phyloP scores from a whole-genome alignment of 2,797 vertebrate species.

The Bucorvus abyssinicus region DNA sequence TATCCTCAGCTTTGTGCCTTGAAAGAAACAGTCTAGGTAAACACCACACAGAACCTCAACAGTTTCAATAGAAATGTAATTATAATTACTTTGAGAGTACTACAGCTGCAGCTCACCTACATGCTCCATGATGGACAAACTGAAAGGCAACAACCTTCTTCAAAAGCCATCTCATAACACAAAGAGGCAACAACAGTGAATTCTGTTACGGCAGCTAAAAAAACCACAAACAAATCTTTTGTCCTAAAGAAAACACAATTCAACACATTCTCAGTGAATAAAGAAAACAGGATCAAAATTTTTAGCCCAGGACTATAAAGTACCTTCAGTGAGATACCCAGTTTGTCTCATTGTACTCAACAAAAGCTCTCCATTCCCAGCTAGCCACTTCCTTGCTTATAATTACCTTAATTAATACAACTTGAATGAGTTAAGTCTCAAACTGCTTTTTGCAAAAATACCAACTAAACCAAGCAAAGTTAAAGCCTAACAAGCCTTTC shows the following conservation, averaged over 20 bases:
- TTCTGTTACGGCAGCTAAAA: not conserved
- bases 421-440: not conserved
- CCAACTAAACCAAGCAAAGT: not conserved
- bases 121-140: not conserved
- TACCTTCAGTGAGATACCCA: not conserved
- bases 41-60: not conserved
- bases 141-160: not conserved
- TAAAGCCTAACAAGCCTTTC: not conserved
- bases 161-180: not conserved
- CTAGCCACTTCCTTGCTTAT: not conserved
- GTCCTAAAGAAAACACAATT: not conserved
- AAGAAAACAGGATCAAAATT: not conserved
- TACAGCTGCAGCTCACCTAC: not conserved
- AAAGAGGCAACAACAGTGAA: not conserved
- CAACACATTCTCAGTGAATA: not conserved
- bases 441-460: not conserved
- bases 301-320: not conserved
- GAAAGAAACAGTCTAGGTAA: not conserved
- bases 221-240: not conserved
- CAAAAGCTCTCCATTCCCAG: not conserved
- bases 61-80: not conserved
- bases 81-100: not conserved
- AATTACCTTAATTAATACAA: not conserved
- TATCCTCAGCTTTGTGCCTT: not conserved
- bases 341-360: not conserved